Evolutionary conservation across 1,140 invertebrate species (phyloP).

Genomic region (Macrobrachium nipponense): DNA sequence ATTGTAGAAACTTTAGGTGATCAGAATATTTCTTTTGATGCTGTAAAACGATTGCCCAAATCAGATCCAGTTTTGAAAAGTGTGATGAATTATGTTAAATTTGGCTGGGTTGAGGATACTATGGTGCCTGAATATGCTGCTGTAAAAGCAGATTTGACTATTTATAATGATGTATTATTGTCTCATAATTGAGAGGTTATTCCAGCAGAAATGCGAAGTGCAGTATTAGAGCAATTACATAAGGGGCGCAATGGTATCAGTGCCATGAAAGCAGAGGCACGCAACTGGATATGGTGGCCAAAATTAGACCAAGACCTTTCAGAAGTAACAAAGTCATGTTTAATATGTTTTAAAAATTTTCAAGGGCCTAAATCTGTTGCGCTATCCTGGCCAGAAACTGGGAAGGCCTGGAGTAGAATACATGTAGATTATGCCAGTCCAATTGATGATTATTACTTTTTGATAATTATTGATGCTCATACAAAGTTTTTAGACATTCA

Average conservation of each 20-base stretch:
- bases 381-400: neutral
- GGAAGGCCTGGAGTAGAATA: neutral
- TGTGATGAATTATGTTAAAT: slow-evolving; percentile 6
- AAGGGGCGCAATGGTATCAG: slow-evolving; percentile 71
- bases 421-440: slow-evolving; percentile 29
- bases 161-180: neutral
- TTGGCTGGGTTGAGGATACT: neutral
- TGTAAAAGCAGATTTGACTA: no score
- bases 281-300: slow-evolving; percentile 72
- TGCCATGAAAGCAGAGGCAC: slow-evolving; percentile 72
- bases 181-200: slow-evolving; percentile 67
- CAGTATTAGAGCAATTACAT: slow-evolving; percentile 69
- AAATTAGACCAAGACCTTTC: slow-evolving; percentile 70
- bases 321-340: slow-evolving; percentile 42
- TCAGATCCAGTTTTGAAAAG: no score
- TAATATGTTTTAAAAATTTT: slow-evolving; percentile 9
- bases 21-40: neutral
- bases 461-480: slow-evolving; percentile 14
- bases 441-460: neutral
- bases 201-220: slow-evolving; percentile 67
- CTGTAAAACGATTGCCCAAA: no score
- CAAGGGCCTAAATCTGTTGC: neutral
- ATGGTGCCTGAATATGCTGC: no score
- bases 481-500: no score
- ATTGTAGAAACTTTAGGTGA: neutral